Base-by-base conservation (phyloP, 2,113 vertebrate genomes). In the Corvus moneduloides region DNA sequence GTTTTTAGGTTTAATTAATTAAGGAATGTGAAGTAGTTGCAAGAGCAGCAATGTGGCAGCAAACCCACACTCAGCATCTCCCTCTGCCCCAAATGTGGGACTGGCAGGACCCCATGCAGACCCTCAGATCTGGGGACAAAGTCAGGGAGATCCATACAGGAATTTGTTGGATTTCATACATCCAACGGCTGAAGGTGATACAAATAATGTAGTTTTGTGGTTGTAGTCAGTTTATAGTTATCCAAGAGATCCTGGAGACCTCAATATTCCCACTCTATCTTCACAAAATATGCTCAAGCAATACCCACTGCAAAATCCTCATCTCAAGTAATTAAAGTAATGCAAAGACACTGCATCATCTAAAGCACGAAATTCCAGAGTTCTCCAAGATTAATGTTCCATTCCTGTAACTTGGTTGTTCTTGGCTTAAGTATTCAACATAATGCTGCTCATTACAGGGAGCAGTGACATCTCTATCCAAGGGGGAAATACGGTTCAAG, bases 401-500 rank as follows among this genome's bases (percentile, higher is more conserved):
- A 30, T 56, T 71, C 93, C 72, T 89, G 61, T 84, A 91, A 91
- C 87, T 95, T 96, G 96, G 84, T 96, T 97, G 93, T 94, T 95
- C 90, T 95, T 96, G 91, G 89, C 88, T 97, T 94, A 97, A 95
- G 89, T 86, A 96, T 92, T 97, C 95, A 88, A 95, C 80, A 95
- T 94, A 93, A 91, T 85, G 64, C 90, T 95, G 66, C 95, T 96
- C 96, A 96, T 97, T 97, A 95, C 85, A 85, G 94, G 78, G 94
- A 96, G 91, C 87, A 74, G 71, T 96, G 96, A 97, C 93, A 98
- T 97, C 96, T 97, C 76, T 97, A 96, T 97, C 94, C 95, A 97
- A 96, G 79, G 78, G 95, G 96, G 92, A 98, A 98, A 97, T 97
- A 96, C 62, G 91, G 79, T 93, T 96, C 91, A 96, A 96, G 96